Evolutionary conservation across 1,140 invertebrate species (phyloP).

Genomic region (Micrasema minimum): DNA sequence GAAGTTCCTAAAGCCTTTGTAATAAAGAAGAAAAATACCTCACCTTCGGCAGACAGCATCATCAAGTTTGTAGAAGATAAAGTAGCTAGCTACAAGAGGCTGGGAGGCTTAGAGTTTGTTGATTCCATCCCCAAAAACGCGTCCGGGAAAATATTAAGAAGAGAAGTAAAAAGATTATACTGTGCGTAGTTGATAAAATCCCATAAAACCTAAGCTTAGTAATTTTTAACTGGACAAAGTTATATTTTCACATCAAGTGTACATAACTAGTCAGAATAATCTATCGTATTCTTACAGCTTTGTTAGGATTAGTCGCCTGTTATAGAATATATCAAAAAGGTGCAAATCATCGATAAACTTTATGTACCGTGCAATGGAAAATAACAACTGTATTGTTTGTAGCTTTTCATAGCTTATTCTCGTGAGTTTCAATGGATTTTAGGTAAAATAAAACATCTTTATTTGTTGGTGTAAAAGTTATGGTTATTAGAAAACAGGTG

Average conservation of each 20-base stretch:
- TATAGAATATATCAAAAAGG: neutral
- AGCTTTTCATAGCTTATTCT: no score
- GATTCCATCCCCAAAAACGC: conserved; percentile 78
- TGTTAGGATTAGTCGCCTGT: neutral
- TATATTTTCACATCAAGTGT: neutral
- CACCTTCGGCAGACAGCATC: conserved; percentile 65
- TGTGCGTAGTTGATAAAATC: neutral
- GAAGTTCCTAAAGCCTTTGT: conserved; percentile 83
- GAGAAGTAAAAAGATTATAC: conserved; percentile 60
- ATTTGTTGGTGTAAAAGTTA: no score
- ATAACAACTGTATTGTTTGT: no score
- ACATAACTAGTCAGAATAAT: neutral
- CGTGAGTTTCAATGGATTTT: no score
- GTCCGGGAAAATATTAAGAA: conserved; percentile 80
- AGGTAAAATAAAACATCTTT: no score
- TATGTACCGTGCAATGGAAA: neutral
- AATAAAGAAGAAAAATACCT: conserved; percentile 62
- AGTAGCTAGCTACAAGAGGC: conserved; percentile 75
- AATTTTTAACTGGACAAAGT: neutral
- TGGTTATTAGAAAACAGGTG: no score
- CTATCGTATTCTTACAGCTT: neutral
- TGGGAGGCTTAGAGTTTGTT: conserved; percentile 76
- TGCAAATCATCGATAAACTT: neutral
- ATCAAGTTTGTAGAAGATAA: conserved; percentile 70
- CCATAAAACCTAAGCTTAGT: neutral